These are phyloP conservation scores for Yponomeuta malinellus DNA, from an alignment of 2,888 invertebrate species.

Conservation along the genomic window DNA sequence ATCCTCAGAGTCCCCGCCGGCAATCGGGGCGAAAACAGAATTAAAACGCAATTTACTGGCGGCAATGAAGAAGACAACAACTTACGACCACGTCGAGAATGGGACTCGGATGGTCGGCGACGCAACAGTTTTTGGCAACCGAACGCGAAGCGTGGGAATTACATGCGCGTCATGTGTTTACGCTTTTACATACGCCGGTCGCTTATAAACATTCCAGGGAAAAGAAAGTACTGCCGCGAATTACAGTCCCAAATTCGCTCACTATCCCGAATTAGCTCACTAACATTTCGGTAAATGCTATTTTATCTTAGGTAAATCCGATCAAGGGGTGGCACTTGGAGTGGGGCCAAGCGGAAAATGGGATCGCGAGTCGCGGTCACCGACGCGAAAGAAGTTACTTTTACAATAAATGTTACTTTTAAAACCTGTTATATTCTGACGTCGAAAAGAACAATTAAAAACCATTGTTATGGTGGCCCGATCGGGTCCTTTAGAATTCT, in stretches of 20 bases:
- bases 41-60: slow-evolving; percentile 28
- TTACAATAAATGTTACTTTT: background rate
- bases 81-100: slow-evolving; percentile 33
- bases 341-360: slow-evolving; percentile 41
- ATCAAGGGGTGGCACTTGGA: slow-evolving; percentile 47
- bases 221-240: slow-evolving; percentile 3
- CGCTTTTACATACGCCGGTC: background rate
- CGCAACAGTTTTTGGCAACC: slow-evolving; percentile 64
- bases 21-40: slow-evolving; percentile 25
- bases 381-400: background rate
- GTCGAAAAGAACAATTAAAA: too few relatives aligned
- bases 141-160: slow-evolving; percentile 41
- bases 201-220: slow-evolving; percentile 3
- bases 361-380: background rate
- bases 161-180: slow-evolving; percentile 16
- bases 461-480: too few relatives aligned
- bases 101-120: slow-evolving; percentile 37
- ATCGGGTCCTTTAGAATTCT: too few relatives aligned
- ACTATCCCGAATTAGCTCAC: background rate
- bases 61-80: slow-evolving; percentile 36
- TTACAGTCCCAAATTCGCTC: background rate
- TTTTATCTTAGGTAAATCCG: slow-evolving; percentile 27
- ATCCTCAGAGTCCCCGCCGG: slow-evolving; percentile 27
- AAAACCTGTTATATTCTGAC: too few relatives aligned
- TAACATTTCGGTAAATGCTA: background rate